These are phyloP conservation scores for Latheticus oryzae DNA, from an alignment of 2,888 invertebrate genomes.

Conservation along the genomic window DNA sequence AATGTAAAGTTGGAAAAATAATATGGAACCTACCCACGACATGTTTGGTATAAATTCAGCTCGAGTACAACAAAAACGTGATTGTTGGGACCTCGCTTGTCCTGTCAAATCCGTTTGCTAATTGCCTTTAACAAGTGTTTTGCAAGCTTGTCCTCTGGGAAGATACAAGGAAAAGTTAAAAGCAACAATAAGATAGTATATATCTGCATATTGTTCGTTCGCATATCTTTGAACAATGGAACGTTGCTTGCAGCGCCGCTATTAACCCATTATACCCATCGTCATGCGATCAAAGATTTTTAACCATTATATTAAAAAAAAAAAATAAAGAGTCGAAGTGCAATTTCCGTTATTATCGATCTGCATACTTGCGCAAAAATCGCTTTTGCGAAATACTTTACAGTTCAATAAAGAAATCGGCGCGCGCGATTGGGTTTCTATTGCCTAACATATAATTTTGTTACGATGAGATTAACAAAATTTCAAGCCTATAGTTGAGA, in stretches of 20 bases:
- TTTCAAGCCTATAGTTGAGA: constrained; percentile 27
- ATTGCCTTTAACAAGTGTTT: constrained; percentile 48
- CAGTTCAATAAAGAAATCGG: constrained; percentile 34
- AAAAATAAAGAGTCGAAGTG: constrained; percentile 6
- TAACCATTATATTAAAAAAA: too few species aligned
- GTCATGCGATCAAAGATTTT: constrained; percentile 31
- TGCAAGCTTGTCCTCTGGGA: constrained; percentile 47
- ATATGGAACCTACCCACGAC: constrained; percentile 23
- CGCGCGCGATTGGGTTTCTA: too few species aligned
- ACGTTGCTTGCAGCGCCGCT: constrained; percentile 29
- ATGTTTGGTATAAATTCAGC: constrained; percentile 42
- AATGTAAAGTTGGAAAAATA: too few species aligned
- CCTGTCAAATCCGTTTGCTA: constrained; percentile 49
- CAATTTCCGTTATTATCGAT: constrained; percentile 34
- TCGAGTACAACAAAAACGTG: constrained; percentile 47
- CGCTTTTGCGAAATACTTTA: constrained; percentile 35
- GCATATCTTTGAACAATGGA: constrained; percentile 31
- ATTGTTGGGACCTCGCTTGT: constrained; percentile 45
- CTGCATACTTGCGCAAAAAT: constrained; percentile 22
- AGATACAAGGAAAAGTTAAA: constrained; percentile 44
- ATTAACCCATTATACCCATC: constrained; percentile 25
- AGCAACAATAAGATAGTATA: constrained; percentile 41
- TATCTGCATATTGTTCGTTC: constrained; percentile 41
- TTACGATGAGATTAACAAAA: constrained; percentile 32
- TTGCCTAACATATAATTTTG: constrained; percentile 37